Evolutionary conservation across 2,797 vertebrate species (phyloP).

Genomic region (Decapterus maruadsi): DNA sequence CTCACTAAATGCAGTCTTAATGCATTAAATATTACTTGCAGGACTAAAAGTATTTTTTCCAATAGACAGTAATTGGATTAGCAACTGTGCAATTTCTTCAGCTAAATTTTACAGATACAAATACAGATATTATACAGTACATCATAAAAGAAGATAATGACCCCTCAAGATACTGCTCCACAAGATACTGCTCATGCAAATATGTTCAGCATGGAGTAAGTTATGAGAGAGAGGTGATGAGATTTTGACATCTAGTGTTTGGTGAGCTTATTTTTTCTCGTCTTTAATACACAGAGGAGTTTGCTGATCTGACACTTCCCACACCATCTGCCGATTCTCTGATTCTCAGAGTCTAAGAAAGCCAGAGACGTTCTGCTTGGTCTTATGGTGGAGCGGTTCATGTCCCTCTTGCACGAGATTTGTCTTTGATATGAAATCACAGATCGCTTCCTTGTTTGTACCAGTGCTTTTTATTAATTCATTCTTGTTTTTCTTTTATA

Average conservation of each 20-base stretch:
- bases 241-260: slow-evolving; percentile 56
- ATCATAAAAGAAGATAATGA: neutral
- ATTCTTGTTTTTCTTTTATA: too few species aligned
- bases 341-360: slow-evolving; percentile 52
- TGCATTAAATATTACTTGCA: neutral
- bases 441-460: slow-evolving; percentile 57
- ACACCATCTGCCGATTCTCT: slow-evolving; percentile 70
- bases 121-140: neutral
- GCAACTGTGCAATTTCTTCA: neutral
- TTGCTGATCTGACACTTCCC: slow-evolving; percentile 56
- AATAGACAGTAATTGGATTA: neutral
- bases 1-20: neutral
- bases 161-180: neutral
- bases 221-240: slow-evolving; percentile 49
- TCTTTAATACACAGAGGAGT: slow-evolving; percentile 59
- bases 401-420: slow-evolving; percentile 57
- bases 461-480: slow-evolving; percentile 12
- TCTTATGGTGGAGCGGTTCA: slow-evolving; percentile 48
- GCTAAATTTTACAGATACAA: neutral
- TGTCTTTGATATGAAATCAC: slow-evolving; percentile 67
- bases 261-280: neutral
- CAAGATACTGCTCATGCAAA: slow-evolving; percentile 18
- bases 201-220: slow-evolving; percentile 7
- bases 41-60: neutral
- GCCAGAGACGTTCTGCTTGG: slow-evolving; percentile 46